Conservation (phyloP, 1,140 invertebrate genomes). For the Rhopalosiphum padi region DNA sequence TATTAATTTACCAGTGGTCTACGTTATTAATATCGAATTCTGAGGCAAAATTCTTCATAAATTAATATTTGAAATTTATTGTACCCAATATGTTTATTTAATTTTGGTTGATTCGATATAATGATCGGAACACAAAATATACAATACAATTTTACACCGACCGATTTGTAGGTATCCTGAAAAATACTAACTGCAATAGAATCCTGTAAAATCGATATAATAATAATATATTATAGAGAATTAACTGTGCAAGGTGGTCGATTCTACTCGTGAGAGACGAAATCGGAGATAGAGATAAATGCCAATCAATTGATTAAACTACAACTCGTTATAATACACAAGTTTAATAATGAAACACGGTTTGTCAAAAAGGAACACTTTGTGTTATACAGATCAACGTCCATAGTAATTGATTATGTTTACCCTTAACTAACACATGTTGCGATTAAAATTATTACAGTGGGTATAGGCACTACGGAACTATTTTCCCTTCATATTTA, state of each 20-base stretch:
- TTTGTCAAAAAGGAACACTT: not conserved
- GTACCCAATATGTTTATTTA: not conserved
- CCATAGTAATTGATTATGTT: not conserved
- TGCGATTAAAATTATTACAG: not conserved
- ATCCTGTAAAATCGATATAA: not conserved
- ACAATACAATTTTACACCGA: not conserved
- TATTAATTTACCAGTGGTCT: not conserved
- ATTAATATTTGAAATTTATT: not conserved
- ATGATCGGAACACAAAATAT: not conserved
- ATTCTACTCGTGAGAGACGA: not conserved
- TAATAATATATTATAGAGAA: not conserved
- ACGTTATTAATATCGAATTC: too few relatives aligned
- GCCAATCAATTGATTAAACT: not conserved
- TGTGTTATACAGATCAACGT: not conserved
- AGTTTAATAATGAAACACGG: not conserved
- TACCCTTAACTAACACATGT: not conserved
- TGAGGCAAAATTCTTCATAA: not conserved
- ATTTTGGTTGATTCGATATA: not conserved
- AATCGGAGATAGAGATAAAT: not conserved
- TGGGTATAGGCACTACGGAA: not conserved
- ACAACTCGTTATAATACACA: conserved; percentile 5
- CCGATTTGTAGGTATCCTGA: not conserved
- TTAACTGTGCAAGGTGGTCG: not conserved
- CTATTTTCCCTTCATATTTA: not conserved
- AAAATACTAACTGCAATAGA: not conserved